phyloP scores from a whole-genome alignment of 2,888 invertebrate species.

The Aelia acuminata region DNA sequence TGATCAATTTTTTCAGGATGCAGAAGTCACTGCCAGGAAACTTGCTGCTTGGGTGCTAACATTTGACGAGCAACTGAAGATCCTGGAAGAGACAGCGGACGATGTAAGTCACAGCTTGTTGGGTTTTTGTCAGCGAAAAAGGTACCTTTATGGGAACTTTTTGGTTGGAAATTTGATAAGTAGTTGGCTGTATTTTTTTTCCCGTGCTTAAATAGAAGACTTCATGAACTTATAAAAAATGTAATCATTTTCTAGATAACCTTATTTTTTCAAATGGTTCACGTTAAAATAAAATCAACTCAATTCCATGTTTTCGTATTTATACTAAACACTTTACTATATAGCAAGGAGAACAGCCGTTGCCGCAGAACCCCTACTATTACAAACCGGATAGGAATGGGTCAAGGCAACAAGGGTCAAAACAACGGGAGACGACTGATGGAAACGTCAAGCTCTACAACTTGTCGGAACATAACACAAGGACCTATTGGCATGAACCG shows the following conservation, averaged over 20 bases:
- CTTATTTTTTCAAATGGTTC: too few relatives aligned
- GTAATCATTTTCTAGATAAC: too few relatives aligned
- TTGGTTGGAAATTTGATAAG: too few relatives aligned
- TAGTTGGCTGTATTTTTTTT: too few relatives aligned
- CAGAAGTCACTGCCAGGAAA: conserved; percentile 4
- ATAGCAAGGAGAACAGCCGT: background rate
- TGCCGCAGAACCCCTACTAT: background rate
- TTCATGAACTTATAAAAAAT: too few relatives aligned
- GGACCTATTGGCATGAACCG: background rate
- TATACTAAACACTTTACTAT: too few relatives aligned
- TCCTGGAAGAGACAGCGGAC: background rate
- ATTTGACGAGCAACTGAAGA: background rate
- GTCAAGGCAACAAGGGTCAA: background rate
- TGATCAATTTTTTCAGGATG: too few relatives aligned
- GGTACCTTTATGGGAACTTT: too few relatives aligned
- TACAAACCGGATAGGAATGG: background rate
- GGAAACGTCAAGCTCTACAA: conserved; percentile 8
- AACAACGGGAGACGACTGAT: too few relatives aligned
- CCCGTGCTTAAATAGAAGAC: too few relatives aligned
- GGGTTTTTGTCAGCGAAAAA: too few relatives aligned
- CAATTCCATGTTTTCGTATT: background rate
- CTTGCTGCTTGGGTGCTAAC: conserved; percentile 12
- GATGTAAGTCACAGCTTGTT: background rate
- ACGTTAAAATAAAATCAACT: too few relatives aligned
- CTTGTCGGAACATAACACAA: background rate